Conservation (phyloP, 2,888 invertebrate genomes). For the Tholera decimalis region DNA sequence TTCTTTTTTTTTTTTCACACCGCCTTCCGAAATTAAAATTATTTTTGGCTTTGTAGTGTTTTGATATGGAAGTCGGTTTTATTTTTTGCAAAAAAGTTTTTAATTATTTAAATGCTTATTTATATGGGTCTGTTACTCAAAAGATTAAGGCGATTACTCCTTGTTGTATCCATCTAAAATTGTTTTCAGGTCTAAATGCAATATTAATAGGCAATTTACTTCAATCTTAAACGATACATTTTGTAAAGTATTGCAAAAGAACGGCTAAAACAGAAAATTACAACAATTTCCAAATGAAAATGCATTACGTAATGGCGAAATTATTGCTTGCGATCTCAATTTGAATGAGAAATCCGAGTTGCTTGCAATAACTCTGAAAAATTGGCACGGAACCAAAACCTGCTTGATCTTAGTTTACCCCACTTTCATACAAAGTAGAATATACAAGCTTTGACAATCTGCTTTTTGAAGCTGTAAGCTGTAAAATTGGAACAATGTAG, state of each 20-base stretch:
- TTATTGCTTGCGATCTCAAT: constrained; percentile 25
- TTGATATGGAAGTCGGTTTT: no score
- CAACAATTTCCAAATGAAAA: constrained; percentile 16
- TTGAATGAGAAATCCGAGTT: constrained; percentile 20
- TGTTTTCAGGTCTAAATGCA: no score
- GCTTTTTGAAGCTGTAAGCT: constrained; percentile 20
- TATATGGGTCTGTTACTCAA: no score
- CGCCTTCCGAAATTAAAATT: no score
- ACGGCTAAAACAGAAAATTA: constrained; percentile 3
- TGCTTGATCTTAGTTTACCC: constrained; percentile 40
- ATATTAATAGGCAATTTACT: no score
- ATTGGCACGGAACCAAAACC: constrained; percentile 48
- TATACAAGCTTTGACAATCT: constrained; percentile 17
- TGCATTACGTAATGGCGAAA: constrained; percentile 34
- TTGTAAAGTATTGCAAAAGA: neutral
- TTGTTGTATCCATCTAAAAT: no score
- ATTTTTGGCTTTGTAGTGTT: no score
- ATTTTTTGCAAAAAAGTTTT: no score
- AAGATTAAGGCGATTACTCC: no score
- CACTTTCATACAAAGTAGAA: constrained; percentile 46
- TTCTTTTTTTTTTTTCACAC: no score
- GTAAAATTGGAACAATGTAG: constrained; percentile 12
- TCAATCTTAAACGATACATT: neutral
- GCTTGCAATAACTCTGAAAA: constrained; percentile 44
- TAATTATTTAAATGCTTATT: no score